Base-by-base conservation (phyloP, 2,113 vertebrate species). In the Herpetotheres cachinnans region DNA sequence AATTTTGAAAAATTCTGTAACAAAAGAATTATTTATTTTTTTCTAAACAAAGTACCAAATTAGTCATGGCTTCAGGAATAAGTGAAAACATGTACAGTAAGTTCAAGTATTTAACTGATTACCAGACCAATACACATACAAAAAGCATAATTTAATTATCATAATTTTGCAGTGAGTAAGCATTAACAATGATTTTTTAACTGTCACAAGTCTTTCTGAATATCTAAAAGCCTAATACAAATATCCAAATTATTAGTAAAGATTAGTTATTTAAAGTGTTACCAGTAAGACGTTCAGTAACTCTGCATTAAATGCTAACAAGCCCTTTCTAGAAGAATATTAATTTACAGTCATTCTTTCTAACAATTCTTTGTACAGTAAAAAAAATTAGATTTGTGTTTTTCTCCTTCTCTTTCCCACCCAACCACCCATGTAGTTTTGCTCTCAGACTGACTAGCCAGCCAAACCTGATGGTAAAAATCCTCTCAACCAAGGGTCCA, bases 271-370 rank as follows among this genome's bases (percentile, higher is more conserved):
- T 95, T 96, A 69, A 90, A 96, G 84, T 87, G 79, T 92, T 90
- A 98, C n/a, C 89, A 95, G 72, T 77, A 97, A 93, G 65, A 93
- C 19, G 61, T 69, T 92, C 85, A 71, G 66, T 97, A 97, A 97
- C 58, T 92, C 78, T 92, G 80, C 89, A 84, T 95, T 96, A 95
- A 84, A 85, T 88, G 63, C 42, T 95, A 96, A 94, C 91, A 92
- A 95, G 91, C 82, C 90, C 85, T 98, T 98, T 93, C 90, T 90
- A 96, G 80, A 96, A 95, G 92, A 89, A 97, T 93, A 97, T 86
- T 85, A 93, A 93, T 76, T 95, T 94, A 96, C 72, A 97, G 65
- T 89, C 69, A 46, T 85, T 83, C 80, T 96, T 80, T 93, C 47
- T 61, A 95, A 95, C 36, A 97, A 88, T 76, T 94, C 66, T 96